Percentiles rank a stretch among this genome's conserved stretches.
phyloP scores from a whole-genome alignment of 2,888 invertebrate species.

The Chironomus tentans region DNA sequence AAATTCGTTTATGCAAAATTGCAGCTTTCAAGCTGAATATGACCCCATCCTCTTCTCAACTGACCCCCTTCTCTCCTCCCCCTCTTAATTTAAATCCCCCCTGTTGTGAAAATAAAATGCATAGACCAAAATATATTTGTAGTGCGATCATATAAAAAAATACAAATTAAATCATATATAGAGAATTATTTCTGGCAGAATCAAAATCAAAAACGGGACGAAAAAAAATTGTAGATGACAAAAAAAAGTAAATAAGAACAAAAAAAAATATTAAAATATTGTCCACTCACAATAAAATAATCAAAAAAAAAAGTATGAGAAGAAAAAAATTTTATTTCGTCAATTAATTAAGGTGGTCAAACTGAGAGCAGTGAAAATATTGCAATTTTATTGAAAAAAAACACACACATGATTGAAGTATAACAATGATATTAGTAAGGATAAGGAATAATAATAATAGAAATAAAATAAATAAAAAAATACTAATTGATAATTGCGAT shows the following conservation, averaged over 20 bases:
- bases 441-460: not conserved
- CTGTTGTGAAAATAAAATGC: not conserved
- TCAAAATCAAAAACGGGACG: not conserved
- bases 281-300: not conserved
- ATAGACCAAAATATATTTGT: not conserved
- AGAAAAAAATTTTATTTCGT: slow-evolving; percentile 17
- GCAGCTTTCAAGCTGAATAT: too few relatives aligned
- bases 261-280: not conserved
- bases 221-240: not conserved
- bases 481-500: not conserved
- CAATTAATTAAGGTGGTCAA: slow-evolving; percentile 14
- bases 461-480: not conserved
- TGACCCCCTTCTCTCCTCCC: not conserved
- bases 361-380: not conserved
- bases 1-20: too few relatives aligned
- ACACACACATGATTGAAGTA: not conserved
- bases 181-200: not conserved
- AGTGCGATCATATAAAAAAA: not conserved
- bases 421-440: not conserved
- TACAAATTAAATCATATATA: not conserved
- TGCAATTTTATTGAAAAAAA: not conserved
- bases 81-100: not conserved
- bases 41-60: not conserved
- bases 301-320: slow-evolving; percentile 5
- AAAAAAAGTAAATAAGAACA: not conserved